A percentile compares a stretch with the other conserved stretches of the same genome.
These are phyloP conservation scores for Cydia fagiglandana DNA, from an alignment of 1,140 invertebrate genomes.

Conservation along the genomic window DNA sequence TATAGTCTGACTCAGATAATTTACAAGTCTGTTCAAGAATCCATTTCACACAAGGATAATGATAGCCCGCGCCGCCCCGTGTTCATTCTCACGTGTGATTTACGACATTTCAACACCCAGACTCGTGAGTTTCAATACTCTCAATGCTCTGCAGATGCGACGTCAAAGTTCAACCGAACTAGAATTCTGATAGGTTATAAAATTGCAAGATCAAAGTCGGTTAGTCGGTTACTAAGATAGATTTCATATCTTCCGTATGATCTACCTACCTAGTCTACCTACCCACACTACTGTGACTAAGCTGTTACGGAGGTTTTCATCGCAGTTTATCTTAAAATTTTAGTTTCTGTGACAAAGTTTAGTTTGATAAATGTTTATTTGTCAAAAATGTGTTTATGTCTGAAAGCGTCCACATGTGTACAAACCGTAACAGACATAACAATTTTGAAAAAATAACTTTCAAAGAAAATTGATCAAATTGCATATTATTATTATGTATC, in stretches of 20 bases:
- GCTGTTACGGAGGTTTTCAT: too few relatives aligned
- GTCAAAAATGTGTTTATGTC: too few relatives aligned
- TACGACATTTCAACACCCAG: constrained; percentile 28
- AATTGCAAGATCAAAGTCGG: constrained; percentile 19
- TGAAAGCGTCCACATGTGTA: neutral
- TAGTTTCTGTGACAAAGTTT: too few relatives aligned
- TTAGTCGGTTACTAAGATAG: constrained; percentile 13
- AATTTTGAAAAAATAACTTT: neutral
- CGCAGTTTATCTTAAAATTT: too few relatives aligned
- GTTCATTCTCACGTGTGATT: constrained; percentile 30
- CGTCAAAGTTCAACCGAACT: constrained; percentile 8
- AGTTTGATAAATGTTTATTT: too few relatives aligned
- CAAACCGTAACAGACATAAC: neutral
- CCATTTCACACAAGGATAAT: constrained; percentile 37
- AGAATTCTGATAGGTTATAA: constrained; percentile 14
- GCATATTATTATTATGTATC: too few relatives aligned
- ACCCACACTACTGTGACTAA: too few relatives aligned
- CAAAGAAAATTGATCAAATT: too few relatives aligned
- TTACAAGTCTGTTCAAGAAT: constrained; percentile 47
- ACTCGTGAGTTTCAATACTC: constrained; percentile 5
- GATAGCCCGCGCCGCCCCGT: constrained; percentile 6
- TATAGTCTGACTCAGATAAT: constrained; percentile 43
- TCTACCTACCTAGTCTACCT: neutral
- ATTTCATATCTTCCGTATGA: constrained; percentile 5
- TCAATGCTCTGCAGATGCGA: neutral